These are phyloP conservation scores for Nomada fucata DNA, from an alignment of 2,888 invertebrate genomes.

Conservation along the genomic window DNA sequence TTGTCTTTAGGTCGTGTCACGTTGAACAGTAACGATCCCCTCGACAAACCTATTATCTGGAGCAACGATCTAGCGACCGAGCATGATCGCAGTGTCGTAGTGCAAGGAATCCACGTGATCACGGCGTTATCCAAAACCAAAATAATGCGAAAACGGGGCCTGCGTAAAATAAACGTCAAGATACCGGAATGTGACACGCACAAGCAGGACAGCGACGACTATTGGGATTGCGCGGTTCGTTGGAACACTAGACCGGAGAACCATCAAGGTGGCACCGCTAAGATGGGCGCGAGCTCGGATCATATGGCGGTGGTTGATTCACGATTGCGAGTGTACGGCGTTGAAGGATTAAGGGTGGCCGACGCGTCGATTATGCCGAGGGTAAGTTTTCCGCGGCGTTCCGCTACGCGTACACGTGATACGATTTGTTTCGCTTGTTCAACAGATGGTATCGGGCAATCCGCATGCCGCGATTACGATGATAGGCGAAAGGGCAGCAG, in stretches of 20 bases:
- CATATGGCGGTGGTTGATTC: constrained; percentile 90
- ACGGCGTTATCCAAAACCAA: constrained; percentile 86
- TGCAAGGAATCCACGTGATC: constrained; percentile 87
- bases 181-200: constrained; percentile 62
- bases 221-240: constrained; percentile 89
- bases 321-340: constrained; percentile 87
- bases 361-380: constrained; percentile 87
- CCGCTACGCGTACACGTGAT: too few relatives aligned
- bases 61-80: constrained; percentile 90
- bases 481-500: constrained; percentile 86
- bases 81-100: constrained; percentile 87
- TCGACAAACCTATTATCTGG: constrained; percentile 89
- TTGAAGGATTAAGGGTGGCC: constrained; percentile 85
- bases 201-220: constrained; percentile 86
- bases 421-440: neutral
- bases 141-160: constrained; percentile 72
- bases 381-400: constrained; percentile 79
- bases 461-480: constrained; percentile 86
- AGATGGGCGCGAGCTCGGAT: constrained; percentile 91
- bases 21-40: constrained; percentile 88
- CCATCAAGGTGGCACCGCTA: constrained; percentile 92
- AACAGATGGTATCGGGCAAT: constrained; percentile 84
- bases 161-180: constrained; percentile 49
- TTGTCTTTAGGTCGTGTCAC: constrained; percentile 83
- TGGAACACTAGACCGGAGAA: constrained; percentile 91